A percentile compares a stretch with the other conserved stretches of the same genome.
Evolutionary conservation across 2,113 vertebrate species (phyloP).

Genomic region (Cryptomyrus ogoouensis): DNA sequence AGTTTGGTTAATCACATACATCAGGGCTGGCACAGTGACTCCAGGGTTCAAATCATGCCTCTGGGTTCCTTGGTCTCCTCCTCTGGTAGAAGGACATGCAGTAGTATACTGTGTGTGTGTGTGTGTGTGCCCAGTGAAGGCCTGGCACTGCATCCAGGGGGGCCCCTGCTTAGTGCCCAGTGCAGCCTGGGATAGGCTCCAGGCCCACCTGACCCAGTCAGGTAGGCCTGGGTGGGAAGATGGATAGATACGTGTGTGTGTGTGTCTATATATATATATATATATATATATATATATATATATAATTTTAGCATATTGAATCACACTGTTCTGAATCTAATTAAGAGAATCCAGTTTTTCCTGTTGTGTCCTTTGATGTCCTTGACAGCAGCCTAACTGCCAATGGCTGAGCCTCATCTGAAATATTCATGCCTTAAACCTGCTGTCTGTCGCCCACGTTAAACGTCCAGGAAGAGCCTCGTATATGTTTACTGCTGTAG

Average conservation of each 20-base stretch:
- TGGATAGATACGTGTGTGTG: background rate
- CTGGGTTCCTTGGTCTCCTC: background rate
- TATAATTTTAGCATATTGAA: background rate
- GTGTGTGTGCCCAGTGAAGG: background rate
- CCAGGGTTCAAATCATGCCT: background rate
- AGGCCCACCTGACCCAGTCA: background rate
- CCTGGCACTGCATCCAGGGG: background rate
- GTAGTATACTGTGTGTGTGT: background rate
- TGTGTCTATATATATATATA: background rate
- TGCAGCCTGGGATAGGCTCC: background rate
- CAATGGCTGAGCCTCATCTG: background rate
- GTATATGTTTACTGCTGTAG: background rate
- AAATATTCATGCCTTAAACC: background rate
- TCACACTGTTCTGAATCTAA: background rate
- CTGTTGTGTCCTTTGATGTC: conserved; percentile 5
- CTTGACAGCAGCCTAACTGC: background rate
- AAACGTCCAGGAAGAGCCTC: background rate
- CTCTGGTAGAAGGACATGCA: background rate
- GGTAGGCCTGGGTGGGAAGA: background rate
- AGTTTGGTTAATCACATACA: conserved; percentile 3
- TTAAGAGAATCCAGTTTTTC: background rate
- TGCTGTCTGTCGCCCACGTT: background rate
- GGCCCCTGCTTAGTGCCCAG: background rate
- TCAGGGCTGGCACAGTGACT: background rate
- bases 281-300: background rate